Percentiles rank a stretch among this genome's conserved stretches.
Conservation (phyloP, 2,888 invertebrate genomes). For the Ormyrus pomaceus region DNA sequence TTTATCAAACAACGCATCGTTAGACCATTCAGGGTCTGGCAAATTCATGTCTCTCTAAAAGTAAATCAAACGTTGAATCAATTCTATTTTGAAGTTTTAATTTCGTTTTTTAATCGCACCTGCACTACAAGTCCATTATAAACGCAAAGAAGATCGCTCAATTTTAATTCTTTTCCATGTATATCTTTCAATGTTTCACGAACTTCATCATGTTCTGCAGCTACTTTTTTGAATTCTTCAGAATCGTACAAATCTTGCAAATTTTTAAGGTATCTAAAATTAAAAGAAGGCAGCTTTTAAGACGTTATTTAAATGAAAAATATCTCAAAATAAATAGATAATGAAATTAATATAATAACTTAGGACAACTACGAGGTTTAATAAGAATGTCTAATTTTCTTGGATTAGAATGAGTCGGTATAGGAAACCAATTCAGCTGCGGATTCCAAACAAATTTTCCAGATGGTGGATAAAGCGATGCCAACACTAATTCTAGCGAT, state of each 20-base stretch:
- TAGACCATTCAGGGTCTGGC: conserved; percentile 34
- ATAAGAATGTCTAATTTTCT: conserved; percentile 59
- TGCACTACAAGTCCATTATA: conserved; percentile 29
- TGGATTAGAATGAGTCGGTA: conserved; percentile 60
- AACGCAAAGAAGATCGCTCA: conserved; percentile 10
- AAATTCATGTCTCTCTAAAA: conserved; percentile 46
- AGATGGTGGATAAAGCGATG: conserved; percentile 61
- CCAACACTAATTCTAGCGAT: conserved; percentile 63
- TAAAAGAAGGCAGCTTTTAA: neutral
- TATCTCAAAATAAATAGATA: conserved; percentile 1
- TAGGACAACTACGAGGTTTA: conserved; percentile 53
- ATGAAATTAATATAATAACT: conserved; percentile 47
- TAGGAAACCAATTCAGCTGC: conserved; percentile 60
- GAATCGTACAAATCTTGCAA: conserved; percentile 21
- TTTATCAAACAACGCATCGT: conserved; percentile 13
- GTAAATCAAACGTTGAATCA: neutral
- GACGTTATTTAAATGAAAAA: neutral
- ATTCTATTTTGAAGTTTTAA: neutral
- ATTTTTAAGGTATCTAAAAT: neutral
- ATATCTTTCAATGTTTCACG: neutral
- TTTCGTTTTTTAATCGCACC: neutral
- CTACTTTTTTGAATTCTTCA: neutral
- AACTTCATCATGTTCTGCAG: neutral
- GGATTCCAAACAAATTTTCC: conserved; percentile 58
- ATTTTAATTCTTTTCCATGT: conserved; percentile 22